Conservation (phyloP, 2,113 vertebrate species). For the Charina bottae region DNA sequence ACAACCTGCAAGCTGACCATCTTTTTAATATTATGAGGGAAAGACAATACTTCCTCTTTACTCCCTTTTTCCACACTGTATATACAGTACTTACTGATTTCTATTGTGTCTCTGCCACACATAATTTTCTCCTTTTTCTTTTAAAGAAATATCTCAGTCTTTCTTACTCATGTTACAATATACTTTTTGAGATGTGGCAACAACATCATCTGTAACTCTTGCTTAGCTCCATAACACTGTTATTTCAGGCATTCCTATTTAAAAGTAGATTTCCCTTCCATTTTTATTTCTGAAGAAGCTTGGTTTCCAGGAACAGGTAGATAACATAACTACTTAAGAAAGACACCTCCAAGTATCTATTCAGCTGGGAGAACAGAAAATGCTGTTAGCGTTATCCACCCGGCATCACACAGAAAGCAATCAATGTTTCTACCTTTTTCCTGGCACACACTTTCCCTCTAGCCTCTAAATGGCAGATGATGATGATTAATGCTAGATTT, state of each 20-base stretch:
- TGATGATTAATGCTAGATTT: conserved; percentile 2
- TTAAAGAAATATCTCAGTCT: neutral
- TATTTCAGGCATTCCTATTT: neutral
- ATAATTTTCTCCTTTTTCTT: neutral
- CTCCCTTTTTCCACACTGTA: no score
- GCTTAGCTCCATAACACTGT: rapidly evolving
- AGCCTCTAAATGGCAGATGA: neutral
- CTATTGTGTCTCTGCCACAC: neutral
- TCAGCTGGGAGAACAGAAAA: neutral
- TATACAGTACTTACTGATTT: no score
- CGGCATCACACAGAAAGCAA: neutral
- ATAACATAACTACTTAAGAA: neutral
- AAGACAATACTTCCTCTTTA: neutral
- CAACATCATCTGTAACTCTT: neutral
- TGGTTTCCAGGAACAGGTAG: neutral
- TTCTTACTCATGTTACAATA: neutral
- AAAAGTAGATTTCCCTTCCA: neutral
- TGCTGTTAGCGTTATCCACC: neutral
- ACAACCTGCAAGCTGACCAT: neutral
- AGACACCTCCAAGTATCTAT: neutral
- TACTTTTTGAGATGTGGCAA: neutral
- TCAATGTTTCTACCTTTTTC: neutral
- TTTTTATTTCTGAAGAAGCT: neutral
- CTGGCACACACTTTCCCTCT: neutral
- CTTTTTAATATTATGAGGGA: neutral